Base-by-base conservation (phyloP, 2,888 invertebrate genomes). In the Escarpia spicata region DNA sequence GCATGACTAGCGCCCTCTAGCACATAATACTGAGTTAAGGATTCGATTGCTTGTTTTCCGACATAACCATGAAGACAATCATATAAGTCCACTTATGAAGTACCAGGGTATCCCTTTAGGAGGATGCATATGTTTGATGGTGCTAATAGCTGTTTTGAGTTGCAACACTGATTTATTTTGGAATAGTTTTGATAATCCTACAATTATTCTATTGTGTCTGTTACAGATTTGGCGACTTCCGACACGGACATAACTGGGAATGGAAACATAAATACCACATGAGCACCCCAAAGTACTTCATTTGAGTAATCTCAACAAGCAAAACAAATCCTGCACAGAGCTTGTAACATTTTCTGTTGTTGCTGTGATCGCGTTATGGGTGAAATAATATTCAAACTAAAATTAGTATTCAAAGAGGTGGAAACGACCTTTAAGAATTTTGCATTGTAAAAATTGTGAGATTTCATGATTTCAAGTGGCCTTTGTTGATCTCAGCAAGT, bases 271-370 rank as follows among this genome's bases (percentile, higher is more conserved):
- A 95, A 10, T 96, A 95, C 93, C 96, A 96, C 94, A 96, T 96
- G 96, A 95, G 94, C 92, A 96, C 96, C 90, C 96, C 96, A 37
- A 96, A 96, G 93, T 96, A 96, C 94, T 96, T 96, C 92, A 45
- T 75, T 26, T 75, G 19, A 75, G 75, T 26, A 26, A 75, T 75
- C 75, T 75, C 75, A n/a, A 75, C 6, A 26, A 75, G 19, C 75
- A 75, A 75, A n/a, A 75, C 75, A n/a, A 75, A 75, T 75, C 75
- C 75, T 26, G 3, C 75, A 75, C 75, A n/a, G 6, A 75, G 37
- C 19, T 26, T 26, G 6, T 19, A 75, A 19, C 26, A 75, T 75
- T 75, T n/a, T 75, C 4, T 6, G 75, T 26, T 75, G 75, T 19
- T 26, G 75, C 75, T 26, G 75, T 75, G 75, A 75, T 26, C 19